Base-by-base conservation (phyloP, 2,113 vertebrate species). In the Holacanthus passer region DNA sequence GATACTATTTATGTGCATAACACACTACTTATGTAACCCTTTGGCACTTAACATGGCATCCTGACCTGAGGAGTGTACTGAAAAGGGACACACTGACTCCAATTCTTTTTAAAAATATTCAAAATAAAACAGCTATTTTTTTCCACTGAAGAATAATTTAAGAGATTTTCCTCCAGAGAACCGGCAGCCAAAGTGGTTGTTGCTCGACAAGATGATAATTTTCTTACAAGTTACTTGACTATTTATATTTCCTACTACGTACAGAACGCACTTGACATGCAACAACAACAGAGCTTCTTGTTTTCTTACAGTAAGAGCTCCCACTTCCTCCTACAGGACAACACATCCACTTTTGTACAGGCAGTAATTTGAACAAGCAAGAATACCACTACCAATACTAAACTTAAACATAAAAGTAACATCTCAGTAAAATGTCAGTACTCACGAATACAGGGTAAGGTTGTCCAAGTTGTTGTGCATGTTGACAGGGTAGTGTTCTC, bases 401-500 rank as follows among this genome's bases (percentile, higher is more conserved):
- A 58, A 50, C 11, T 41, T 12, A 22, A 65, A 59, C 27, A 7
- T 35, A 14, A n/a, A 58, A 56, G 9, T 6, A 35, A 48, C 43
- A 45, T 16, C 3, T 58, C 4, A 37, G 35, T 37, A 37, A 24
- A 39, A 60, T 20, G 17, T 55, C 3, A 43, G 14, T 24, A 96
- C 97, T 96, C 93, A 99, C 98, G 95, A 96, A 93, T 99, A 99
- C 50, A 91, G 81, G 50, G 97, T 99, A 67, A 99, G 95, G 87
- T 96, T 92, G 81, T 98, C 95, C 92, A 98, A 83, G 88, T 92
- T 84, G 80, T 95, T 97, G 94, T 96, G 94, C 96, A 95, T 98
- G 91, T 99, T 98, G 92, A 98, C 95, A 14, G 96, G 94, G 88
- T 96, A 99, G 27, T 92, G 62, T 91, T 98, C 95, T 91, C 97